Evolutionary conservation across 2,797 vertebrate species (phyloP).

Genomic region (Epinephelus malabaricus): DNA sequence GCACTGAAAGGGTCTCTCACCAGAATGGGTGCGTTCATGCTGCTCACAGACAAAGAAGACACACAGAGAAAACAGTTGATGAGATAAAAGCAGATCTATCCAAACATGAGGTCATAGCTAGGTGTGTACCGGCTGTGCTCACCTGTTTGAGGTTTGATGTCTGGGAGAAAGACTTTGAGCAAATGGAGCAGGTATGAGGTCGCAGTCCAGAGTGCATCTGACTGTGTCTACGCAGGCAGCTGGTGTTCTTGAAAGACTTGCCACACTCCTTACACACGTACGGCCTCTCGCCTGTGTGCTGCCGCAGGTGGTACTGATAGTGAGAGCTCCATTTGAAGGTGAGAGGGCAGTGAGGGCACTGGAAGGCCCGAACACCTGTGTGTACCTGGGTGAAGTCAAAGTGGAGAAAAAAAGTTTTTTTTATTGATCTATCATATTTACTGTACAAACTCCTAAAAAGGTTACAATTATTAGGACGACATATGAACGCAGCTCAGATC

Average conservation of each 20-base stretch:
- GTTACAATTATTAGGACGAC: no score
- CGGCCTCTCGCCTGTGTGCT: constrained; percentile 92
- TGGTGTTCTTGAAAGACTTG: constrained; percentile 92
- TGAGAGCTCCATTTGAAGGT: constrained; percentile 96
- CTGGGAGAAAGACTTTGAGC: constrained; percentile 94
- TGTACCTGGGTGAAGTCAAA: constrained; percentile 82
- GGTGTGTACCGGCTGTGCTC: constrained; percentile 1
- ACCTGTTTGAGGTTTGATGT: constrained; percentile 93
- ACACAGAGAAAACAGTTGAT: neutral
- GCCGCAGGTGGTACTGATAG: constrained; percentile 90
- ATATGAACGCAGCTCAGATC: no score
- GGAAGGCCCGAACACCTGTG: constrained; percentile 92
- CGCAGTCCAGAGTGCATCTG: constrained; percentile 91
- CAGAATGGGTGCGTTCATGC: constrained; percentile 94
- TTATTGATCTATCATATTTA: neutral
- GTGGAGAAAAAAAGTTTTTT: neutral
- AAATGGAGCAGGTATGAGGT: constrained; percentile 90
- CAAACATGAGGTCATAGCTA: neutral
- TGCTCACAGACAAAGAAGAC: constrained; percentile 68
- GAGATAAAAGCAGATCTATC: neutral
- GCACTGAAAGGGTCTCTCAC: constrained; percentile 92
- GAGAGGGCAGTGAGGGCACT: constrained; percentile 93
- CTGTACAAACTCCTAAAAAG: neutral
- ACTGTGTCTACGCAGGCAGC: constrained; percentile 90
- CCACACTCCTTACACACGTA: constrained; percentile 93